A percentile compares a stretch with the other conserved stretches of the same genome.
These are phyloP conservation scores for Hypsopygia costalis DNA, from an alignment of 2,888 invertebrate species.

Conservation along the genomic window DNA sequence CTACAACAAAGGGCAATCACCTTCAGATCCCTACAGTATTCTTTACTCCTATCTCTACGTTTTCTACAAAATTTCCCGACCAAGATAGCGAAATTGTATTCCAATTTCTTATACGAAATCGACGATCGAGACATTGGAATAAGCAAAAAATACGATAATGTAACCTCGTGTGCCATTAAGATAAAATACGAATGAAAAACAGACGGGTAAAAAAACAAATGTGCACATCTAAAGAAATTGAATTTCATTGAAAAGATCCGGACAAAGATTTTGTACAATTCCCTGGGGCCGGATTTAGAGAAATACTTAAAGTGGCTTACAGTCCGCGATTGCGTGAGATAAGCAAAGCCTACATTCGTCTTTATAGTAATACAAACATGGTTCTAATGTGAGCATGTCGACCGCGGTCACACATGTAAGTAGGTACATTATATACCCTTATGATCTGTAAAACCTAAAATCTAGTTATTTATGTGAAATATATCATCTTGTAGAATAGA, in stretches of 20 bases:
- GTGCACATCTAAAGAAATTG: conserved; percentile 57
- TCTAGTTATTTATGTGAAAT: no score
- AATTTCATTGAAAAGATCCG: conserved; percentile 67
- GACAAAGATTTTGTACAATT: conserved; percentile 54
- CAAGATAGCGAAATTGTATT: not conserved
- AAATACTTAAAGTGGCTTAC: conserved; percentile 66
- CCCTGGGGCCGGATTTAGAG: conserved; percentile 53
- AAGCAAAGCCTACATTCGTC: conserved; percentile 56
- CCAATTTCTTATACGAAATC: not conserved
- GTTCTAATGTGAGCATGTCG: conserved; percentile 36
- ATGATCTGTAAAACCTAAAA: no score
- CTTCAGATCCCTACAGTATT: no score
- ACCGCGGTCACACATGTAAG: conserved; percentile 10
- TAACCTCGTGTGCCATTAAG: conserved; percentile 11
- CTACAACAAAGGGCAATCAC: no score
- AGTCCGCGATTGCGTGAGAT: conserved; percentile 62
- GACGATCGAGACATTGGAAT: conserved; percentile 4
- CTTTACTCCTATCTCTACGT: not conserved
- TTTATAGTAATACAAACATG: conserved; percentile 44
- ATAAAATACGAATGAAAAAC: conserved; percentile 24
- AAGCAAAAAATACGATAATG: conserved; percentile 4
- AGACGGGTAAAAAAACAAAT: conserved; percentile 39
- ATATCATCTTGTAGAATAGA: no score
- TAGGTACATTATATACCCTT: no score
- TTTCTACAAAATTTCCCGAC: not conserved